phyloP scores from a whole-genome alignment of 2,797 vertebrate species.

The Yasuhikotakia modesta region DNA sequence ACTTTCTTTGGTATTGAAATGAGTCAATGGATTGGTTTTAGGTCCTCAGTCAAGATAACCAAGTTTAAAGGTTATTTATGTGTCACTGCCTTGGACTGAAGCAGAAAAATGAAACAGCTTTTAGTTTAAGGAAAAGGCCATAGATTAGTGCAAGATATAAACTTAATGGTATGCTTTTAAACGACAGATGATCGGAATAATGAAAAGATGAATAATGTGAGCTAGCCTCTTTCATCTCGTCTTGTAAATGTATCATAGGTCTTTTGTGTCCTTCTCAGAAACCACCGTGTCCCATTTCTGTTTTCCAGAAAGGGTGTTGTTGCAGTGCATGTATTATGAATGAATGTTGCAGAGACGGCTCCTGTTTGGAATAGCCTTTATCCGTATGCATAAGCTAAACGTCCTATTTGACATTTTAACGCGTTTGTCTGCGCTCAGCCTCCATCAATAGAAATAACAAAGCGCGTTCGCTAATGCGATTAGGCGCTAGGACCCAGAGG shows the following conservation, averaged over 20 bases:
- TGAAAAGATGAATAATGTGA: neutral
- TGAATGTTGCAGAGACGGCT: neutral
- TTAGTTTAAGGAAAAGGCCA: too few relatives aligned
- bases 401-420: neutral
- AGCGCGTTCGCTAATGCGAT: conserved; percentile 19
- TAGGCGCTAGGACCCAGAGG: conserved; percentile 53
- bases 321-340: conserved; percentile 44
- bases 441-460: neutral
- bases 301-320: conserved; percentile 12
- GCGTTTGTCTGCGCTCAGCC: too few relatives aligned
- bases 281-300: conserved; percentile 1
- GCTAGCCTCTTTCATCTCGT: neutral
- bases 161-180: neutral
- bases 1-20: too few relatives aligned
- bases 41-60: neutral
- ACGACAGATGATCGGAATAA: neutral
- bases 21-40: neutral
- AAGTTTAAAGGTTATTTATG: neutral
- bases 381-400: neutral
- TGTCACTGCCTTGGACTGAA: too few relatives aligned
- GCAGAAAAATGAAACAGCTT: too few relatives aligned
- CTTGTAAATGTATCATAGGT: neutral
- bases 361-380: neutral
- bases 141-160: neutral
- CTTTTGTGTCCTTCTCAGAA: conserved; percentile 1